Base-by-base conservation (phyloP, 2,113 vertebrate genomes). In the Gasterosteus aculeatus region DNA sequence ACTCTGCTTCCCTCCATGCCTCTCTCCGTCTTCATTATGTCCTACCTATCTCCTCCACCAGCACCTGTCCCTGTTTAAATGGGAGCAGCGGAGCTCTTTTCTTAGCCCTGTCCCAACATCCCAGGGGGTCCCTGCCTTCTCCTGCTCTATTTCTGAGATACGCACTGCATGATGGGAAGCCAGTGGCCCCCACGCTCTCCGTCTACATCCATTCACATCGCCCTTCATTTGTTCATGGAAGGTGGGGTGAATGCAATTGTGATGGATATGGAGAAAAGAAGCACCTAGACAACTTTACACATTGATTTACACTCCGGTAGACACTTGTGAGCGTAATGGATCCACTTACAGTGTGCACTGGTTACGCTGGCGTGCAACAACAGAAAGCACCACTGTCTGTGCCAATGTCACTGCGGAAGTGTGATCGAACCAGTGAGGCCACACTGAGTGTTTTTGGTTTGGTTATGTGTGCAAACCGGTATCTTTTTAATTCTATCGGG, bases 11-110 rank as follows among this genome's bases (percentile, higher is more conserved):
- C 18, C 0, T 63, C 51, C 47, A 70, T 57, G 44, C 3, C 33
- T 72, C 73, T 54, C 63, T 75, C 60, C 76, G 57, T 76, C 78
- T 80, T 77, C 33, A 74, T 60, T 85, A 49, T 83, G 84, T 83
- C 86, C 85, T 82, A 78, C 83, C 85, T 85, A 78, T 78, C 87
- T 81, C 82, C 75, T 88, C 89, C 85, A 88, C 76, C 70, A 88
- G 84, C 89, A 92, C 91, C 91, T 91, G 91, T 87, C 92, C 93
- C 90, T 92, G 89, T 93, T 93, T 90, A 92, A 94, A 94, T 88
- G 91, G 87, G 93, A 94, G 94, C 93, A 93, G 78, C 87, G 71
- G 90, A 92, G 86, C 90, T 93, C 90, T 94, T 94, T 94, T 94
- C 93, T 94, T 94, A 94, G 94, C 93, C 85, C 85, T 72, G 86